These are phyloP conservation scores for Chrysina gloriosa DNA, from an alignment of 2,888 invertebrate genomes.

Conservation along the genomic window DNA sequence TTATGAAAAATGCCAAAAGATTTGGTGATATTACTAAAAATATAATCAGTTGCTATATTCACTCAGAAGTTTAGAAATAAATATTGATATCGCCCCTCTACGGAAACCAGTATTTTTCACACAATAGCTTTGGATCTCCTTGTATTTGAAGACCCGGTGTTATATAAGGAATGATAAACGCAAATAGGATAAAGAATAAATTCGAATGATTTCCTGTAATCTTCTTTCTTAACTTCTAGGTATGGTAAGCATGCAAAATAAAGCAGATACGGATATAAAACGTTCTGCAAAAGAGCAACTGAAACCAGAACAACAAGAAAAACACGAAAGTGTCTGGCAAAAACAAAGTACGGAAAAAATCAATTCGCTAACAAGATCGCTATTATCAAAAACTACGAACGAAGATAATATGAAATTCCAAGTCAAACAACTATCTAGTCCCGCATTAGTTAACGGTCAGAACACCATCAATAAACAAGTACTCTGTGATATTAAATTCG, in stretches of 20 bases:
- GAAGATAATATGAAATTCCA: constrained; percentile 46
- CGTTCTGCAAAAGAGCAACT: constrained; percentile 41
- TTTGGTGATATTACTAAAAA: too few relatives aligned
- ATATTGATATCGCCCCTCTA: too few relatives aligned
- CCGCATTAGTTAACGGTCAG: constrained; percentile 47
- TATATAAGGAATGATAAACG: too few relatives aligned
- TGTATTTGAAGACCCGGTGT: too few relatives aligned
- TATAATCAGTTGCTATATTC: too few relatives aligned
- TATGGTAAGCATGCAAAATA: constrained; percentile 38
- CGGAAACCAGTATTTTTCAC: too few relatives aligned
- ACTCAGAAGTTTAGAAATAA: too few relatives aligned
- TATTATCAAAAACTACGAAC: constrained; percentile 50
- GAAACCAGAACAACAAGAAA: background rate
- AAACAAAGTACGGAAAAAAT: background rate
- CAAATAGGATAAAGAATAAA: background rate
- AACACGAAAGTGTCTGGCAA: background rate
- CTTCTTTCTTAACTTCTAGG: constrained; percentile 14
- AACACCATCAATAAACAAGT: constrained; percentile 26
- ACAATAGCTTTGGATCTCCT: too few relatives aligned
- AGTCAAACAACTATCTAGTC: constrained; percentile 58
- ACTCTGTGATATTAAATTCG: constrained; percentile 16
- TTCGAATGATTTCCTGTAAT: background rate
- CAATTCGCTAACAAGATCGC: constrained; percentile 46
- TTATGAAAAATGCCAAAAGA: too few relatives aligned
- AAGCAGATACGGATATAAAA: constrained; percentile 31